Evolutionary conservation across 2,888 invertebrate genomes (phyloP), one percentile per base, ranked within the genome.

Genomic region (Tupiocoris notatus): DNA sequence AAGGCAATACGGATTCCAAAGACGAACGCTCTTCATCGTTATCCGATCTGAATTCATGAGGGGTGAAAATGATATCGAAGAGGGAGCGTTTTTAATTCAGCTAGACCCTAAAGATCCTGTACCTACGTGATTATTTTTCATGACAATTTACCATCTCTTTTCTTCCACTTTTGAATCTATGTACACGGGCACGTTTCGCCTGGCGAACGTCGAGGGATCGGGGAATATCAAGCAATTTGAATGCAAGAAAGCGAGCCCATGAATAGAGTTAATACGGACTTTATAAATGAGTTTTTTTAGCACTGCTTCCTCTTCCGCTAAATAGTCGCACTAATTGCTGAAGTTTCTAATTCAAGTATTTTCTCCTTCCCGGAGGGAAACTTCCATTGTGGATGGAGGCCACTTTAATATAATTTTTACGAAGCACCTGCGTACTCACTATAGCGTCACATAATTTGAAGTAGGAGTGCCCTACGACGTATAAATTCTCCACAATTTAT

Each of bases 211-310:
- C 12, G 3, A 12, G 39, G 39, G 39, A 39, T 39, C 39, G 39
- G 62, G 24, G 62, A 62, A 73, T 73, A 73, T 70, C 22, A 73
- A 63, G 73, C 73, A 73, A 73, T 73, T 73, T 73, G 73, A 62
- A 73, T 73, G 73, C 73, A 73, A 73, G 63, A 62, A 73, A 73
- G 73, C 73, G 54, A 54, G 22, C 54, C 62, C 62, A 73, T 73
- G 73, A 73, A 73, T 73, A 73, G 73, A 73, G 73, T 73, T 73
- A 73, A 73, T 73, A 63, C 73, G 73, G 63, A 62, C 73, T 73
- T 73, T 63, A 73, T 73, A 73, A 62, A 73, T 54, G 39, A 54
- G 63, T 39, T 22, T 73, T 70, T 73, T 73, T 54, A 3, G 61
- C 22, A 39, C 54, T 25, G 2, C 62, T 71, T 61, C 0, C 25